Base-by-base conservation (phyloP, 2,888 invertebrate species). In the Limnephilus lunatus region DNA sequence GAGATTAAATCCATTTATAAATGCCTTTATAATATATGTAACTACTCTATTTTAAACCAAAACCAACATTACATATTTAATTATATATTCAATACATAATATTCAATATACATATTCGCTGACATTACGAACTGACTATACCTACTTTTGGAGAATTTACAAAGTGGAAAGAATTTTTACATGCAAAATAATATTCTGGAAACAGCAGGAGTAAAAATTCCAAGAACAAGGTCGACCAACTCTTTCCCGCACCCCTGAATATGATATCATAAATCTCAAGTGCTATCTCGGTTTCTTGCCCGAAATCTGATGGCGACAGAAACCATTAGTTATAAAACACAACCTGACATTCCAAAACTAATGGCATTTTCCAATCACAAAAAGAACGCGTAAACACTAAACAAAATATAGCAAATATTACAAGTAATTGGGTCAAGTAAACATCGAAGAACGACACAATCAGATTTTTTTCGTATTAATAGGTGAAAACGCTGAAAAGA, bases 301-400 rank as follows among this genome's bases (percentile, higher is more conserved):
- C n/a, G 35, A 32, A 15, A 83, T 83, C 83, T 83, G 83, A 83
- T 39, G 32, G 35, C 25, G 83, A 83, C 83, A 83, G 83, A 83
- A 83, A 25, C 83, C 83, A 83, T 83, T 83, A 83, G 83, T 83
- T 35, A 83, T 39, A 83, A 83, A 83, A 83, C 25, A 15, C 35
- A 83, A 83, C 83, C 19, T 39, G 35, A 83, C 83, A 35, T 83
- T 83, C 35, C 25, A 19, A 31, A 83, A 35, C 83, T 39, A 83
- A 83, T 35, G 35, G 35, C 83, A 5, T 25, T 83, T 68, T 68
- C 25, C 25, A 68, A 68, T n/a, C 68, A 1, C 68, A 25, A 68
- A n/a, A 68, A 68, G 25, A 68, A 68, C 68, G n/a, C 25, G 9
- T 68, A 68, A 68, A 68, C 68, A 68, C 68, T 68, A 68, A 25